phyloP scores from a whole-genome alignment of 2,113 vertebrate genomes.

The Bagarius yarrelli region DNA sequence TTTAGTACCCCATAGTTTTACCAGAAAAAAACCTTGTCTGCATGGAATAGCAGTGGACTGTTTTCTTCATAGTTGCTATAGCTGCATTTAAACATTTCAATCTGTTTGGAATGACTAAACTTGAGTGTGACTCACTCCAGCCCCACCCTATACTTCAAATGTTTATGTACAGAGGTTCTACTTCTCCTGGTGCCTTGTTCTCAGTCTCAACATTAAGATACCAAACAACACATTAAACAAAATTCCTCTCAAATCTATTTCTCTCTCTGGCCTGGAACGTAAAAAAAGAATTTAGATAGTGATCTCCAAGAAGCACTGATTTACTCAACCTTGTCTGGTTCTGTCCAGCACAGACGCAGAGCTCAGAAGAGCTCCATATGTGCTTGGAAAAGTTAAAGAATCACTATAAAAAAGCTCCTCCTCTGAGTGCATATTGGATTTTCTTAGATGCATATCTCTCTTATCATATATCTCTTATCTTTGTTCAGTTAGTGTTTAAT shows the following conservation, averaged over 20 bases:
- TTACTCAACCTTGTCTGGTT: conserved; percentile 27
- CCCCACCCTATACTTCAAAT: conserved; percentile 59
- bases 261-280: not conserved
- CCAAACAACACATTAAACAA: not conserved
- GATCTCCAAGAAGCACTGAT: conserved; percentile 39
- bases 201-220: conserved; percentile 4
- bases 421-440: conserved; percentile 36
- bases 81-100: conserved; percentile 71
- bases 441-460: conserved; percentile 26
- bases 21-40: conserved; percentile 34
- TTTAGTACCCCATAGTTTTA: conserved; percentile 26
- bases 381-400: conserved; percentile 46
- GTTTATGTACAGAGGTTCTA: conserved; percentile 27
- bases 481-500: conserved; percentile 22
- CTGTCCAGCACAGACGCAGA: conserved; percentile 7
- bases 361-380: conserved; percentile 41
- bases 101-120: conserved; percentile 65
- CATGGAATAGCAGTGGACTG: conserved; percentile 52
- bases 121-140: conserved; percentile 66
- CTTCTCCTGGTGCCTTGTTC: conserved; percentile 7
- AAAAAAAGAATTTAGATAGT: conserved; percentile 28
- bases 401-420: conserved; percentile 16
- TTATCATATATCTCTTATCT: conserved; percentile 31
- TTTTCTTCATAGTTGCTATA: conserved; percentile 64
- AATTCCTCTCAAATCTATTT: not conserved